These are phyloP conservation scores for Rutpela maculata DNA, from an alignment of 2,888 invertebrate genomes.

Conservation along the genomic window DNA sequence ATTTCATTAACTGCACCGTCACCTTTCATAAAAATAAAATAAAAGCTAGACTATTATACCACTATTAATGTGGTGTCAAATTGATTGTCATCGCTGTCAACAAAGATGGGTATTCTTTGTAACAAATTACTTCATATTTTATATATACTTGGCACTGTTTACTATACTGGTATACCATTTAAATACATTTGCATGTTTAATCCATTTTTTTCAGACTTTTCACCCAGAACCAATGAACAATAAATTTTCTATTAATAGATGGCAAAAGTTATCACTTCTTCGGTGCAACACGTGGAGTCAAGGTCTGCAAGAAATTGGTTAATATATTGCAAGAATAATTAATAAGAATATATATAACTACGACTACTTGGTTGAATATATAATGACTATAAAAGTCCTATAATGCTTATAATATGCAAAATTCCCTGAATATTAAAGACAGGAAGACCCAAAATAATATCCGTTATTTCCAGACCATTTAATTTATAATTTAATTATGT, in stretches of 20 bases:
- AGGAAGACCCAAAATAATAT: conserved; percentile 13
- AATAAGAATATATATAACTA: conserved; percentile 3
- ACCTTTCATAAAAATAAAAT: not conserved
- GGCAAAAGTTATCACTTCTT: conserved; percentile 6
- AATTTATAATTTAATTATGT: not conserved
- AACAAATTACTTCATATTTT: conserved; percentile 12
- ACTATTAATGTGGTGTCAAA: not conserved
- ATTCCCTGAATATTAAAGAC: conserved; percentile 2
- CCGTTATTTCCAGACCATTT: conserved; percentile 5
- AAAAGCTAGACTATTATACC: not conserved
- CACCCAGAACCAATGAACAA: not conserved
- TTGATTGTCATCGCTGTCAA: conserved; percentile 1
- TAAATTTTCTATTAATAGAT: conserved; percentile 21
- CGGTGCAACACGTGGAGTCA: conserved; percentile 26
- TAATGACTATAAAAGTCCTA: not conserved
- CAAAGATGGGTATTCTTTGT: not conserved
- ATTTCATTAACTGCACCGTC: not conserved
- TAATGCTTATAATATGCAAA: conserved; percentile 21
- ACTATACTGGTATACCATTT: conserved; percentile 9
- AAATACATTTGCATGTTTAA: conserved; percentile 13
- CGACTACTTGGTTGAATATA: not conserved
- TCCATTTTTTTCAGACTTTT: not conserved
- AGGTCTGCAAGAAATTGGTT: conserved; percentile 21
- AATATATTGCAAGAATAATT: conserved; percentile 16
- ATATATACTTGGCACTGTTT: not conserved